Percentiles rank a stretch among this genome's conserved stretches.
Evolutionary conservation across 2,113 vertebrate genomes (phyloP).

Genomic region (Nicator chloris): DNA sequence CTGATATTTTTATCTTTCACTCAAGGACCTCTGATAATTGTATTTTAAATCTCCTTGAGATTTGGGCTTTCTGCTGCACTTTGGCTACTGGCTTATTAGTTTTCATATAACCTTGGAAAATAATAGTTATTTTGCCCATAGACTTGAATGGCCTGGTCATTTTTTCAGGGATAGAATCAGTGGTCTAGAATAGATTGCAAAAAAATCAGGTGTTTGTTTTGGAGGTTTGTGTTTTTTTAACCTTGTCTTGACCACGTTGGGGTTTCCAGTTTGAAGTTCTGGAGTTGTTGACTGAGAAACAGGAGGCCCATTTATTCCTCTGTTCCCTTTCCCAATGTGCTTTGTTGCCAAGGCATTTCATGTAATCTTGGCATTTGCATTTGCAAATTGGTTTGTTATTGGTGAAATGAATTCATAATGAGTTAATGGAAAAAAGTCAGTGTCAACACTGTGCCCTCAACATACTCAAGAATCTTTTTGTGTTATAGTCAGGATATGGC

Average conservation of each 20-base stretch:
- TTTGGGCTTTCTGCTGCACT: background rate
- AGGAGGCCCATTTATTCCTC: background rate
- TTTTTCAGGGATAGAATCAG: background rate
- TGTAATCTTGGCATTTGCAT: background rate
- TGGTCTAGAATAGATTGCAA: background rate
- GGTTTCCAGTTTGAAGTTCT: background rate
- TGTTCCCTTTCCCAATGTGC: background rate
- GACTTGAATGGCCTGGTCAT: background rate
- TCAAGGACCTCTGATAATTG: background rate
- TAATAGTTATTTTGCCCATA: background rate
- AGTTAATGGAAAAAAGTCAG: background rate
- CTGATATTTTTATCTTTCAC: background rate
- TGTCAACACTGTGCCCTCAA: background rate
- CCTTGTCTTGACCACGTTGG: background rate
- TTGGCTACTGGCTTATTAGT: background rate
- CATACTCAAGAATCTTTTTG: background rate
- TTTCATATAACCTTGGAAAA: background rate
- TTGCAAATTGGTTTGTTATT: background rate
- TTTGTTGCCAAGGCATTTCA: background rate
- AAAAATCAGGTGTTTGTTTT: background rate
- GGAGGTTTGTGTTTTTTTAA: background rate
- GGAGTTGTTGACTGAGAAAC: background rate
- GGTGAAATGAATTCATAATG: background rate
- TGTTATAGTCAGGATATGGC: background rate
- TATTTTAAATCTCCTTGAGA: background rate